These are phyloP conservation scores for Drosophila simulans DNA, from an alignment of 1,140 invertebrate genomes.

Conservation along the genomic window DNA sequence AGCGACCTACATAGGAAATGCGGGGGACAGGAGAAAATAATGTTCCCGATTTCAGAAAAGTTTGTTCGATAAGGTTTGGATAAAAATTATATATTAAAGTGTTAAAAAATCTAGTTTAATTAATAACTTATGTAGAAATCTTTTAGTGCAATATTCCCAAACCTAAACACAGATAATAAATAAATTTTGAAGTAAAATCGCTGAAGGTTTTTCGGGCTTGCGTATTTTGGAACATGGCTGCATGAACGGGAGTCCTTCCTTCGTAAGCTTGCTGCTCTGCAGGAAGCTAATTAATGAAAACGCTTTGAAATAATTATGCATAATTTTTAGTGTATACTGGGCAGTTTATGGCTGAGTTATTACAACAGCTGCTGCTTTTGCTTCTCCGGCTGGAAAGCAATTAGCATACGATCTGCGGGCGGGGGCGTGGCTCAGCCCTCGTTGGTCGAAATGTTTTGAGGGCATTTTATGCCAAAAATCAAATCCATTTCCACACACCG, in stretches of 20 bases:
- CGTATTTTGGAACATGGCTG: background rate
- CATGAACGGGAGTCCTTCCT: background rate
- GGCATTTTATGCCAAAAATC: constrained; percentile 52
- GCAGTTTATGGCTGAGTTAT: constrained; percentile 82
- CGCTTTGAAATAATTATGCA: constrained; percentile 82
- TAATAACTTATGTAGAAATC: too few species aligned
- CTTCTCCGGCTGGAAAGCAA: constrained; percentile 57
- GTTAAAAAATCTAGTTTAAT: background rate
- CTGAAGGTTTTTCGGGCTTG: background rate
- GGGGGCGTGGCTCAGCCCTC: background rate
- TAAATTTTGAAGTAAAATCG: background rate
- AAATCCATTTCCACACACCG: constrained; percentile 33
- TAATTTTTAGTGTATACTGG: constrained; percentile 83
- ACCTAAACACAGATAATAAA: too few species aligned
- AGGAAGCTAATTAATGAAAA: constrained; percentile 78
- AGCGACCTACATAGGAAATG: constrained; percentile 63
- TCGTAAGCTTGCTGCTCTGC: constrained; percentile 19
- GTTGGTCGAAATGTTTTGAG: constrained; percentile 34
- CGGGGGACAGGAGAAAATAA: background rate
- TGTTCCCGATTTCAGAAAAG: constrained; percentile 3
- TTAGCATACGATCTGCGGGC: constrained; percentile 65
- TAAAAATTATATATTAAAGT: background rate
- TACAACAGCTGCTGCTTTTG: constrained; percentile 72
- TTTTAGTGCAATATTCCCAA: too few species aligned
- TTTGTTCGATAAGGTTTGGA: background rate